Evolutionary conservation across 2,113 vertebrate genomes (phyloP).

Genomic region (Heptranchias perlo): DNA sequence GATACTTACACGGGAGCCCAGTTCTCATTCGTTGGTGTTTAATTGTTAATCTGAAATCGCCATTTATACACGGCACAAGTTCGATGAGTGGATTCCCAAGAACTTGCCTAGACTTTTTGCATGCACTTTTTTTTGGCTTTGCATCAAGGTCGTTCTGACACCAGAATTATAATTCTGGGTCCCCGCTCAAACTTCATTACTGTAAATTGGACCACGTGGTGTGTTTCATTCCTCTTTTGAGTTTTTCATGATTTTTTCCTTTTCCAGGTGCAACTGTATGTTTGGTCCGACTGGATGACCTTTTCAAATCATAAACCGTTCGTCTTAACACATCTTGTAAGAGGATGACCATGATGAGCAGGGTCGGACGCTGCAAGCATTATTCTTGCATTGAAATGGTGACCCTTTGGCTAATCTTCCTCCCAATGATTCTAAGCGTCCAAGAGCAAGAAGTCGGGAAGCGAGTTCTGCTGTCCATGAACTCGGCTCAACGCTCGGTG

Average conservation of each 20-base stretch:
- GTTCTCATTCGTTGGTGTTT: background rate
- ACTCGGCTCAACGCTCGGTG: slow-evolving; percentile 75
- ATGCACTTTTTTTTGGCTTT: background rate
- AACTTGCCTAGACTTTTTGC: background rate
- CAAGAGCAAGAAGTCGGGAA: slow-evolving; percentile 46
- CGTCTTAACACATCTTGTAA: too few species aligned
- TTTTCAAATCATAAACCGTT: background rate
- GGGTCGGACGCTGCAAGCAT: too few species aligned
- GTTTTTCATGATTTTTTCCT: background rate
- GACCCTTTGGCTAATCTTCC: background rate
- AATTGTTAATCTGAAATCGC: background rate
- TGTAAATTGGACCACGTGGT: background rate
- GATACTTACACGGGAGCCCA: background rate
- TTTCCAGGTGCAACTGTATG: background rate
- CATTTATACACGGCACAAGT: background rate
- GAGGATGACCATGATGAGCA: background rate
- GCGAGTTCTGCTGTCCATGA: slow-evolving; percentile 60
- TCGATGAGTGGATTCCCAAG: background rate
- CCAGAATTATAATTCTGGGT: background rate
- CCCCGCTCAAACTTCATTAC: background rate
- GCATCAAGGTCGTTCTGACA: background rate
- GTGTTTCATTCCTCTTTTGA: background rate
- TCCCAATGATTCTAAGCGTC: background rate
- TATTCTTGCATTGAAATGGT: background rate
- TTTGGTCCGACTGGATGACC: background rate